Percentiles rank a stretch among this genome's conserved stretches.
These are phyloP conservation scores for Timandra comae DNA, from an alignment of 2,888 invertebrate genomes.

Conservation along the genomic window DNA sequence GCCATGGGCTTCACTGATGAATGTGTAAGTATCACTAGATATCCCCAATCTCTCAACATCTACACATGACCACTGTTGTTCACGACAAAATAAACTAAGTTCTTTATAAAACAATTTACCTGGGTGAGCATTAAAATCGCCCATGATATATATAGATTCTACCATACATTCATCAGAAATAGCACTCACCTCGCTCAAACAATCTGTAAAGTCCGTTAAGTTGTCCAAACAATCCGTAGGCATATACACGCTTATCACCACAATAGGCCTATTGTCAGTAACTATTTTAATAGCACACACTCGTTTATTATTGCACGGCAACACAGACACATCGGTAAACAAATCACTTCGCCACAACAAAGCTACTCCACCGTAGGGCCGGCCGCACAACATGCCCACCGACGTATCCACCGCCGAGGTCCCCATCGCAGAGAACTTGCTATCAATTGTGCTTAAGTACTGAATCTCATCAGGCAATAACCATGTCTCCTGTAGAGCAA, in stretches of 20 bases:
- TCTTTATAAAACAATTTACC: conserved; percentile 1
- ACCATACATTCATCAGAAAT: not conserved
- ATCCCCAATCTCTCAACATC: not conserved
- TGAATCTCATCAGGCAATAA: conserved; percentile 4
- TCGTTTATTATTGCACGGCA: not conserved
- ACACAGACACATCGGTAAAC: not conserved
- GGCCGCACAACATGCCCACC: not conserved
- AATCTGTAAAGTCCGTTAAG: conserved; percentile 2
- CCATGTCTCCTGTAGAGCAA: conserved; percentile 2
- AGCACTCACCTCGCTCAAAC: conserved; percentile 1
- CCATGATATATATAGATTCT: conserved; percentile 1
- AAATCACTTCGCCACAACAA: too few relatives aligned
- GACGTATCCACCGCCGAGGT: not conserved
- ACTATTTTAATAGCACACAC: not conserved
- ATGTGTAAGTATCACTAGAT: not conserved
- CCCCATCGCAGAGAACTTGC: not conserved
- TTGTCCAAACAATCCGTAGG: not conserved
- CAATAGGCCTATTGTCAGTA: not conserved
- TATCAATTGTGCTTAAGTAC: conserved; percentile 1
- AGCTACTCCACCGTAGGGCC: not conserved
- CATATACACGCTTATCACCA: not conserved
- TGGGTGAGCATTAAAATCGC: conserved; percentile 5
- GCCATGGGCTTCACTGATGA: not conserved
- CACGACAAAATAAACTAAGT: not conserved
- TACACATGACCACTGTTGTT: not conserved